Evolutionary conservation across 2,888 invertebrate species (phyloP).

Genomic region (Plebejus anna): DNA sequence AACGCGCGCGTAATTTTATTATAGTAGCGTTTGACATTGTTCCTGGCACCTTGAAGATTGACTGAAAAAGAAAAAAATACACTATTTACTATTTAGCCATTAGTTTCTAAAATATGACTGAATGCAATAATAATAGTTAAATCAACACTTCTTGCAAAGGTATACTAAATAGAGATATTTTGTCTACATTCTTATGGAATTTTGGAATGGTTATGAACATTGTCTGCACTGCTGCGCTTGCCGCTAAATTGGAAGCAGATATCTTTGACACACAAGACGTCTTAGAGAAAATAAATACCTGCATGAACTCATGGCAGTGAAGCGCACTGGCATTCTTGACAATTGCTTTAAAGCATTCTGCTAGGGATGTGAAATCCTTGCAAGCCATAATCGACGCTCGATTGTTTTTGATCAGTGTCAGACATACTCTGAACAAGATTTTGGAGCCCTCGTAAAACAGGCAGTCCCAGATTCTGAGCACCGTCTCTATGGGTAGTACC

Average conservation of each 20-base stretch:
- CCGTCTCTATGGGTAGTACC: constrained; percentile 96
- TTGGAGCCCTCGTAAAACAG: constrained; percentile 96
- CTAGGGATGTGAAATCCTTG: constrained; percentile 89
- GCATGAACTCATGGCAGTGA: constrained; percentile 94
- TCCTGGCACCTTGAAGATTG: constrained; percentile 90
- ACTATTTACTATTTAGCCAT: too few relatives aligned
- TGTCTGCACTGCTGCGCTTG: too few relatives aligned
- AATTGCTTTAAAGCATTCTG: constrained; percentile 90
- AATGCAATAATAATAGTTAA: too few relatives aligned
- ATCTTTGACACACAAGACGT: background rate
- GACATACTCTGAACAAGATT: constrained; percentile 92
- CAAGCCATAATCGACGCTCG: constrained; percentile 85
- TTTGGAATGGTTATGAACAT: too few relatives aligned
- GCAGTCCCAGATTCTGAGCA: constrained; percentile 97
- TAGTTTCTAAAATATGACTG: too few relatives aligned
- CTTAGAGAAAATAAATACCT: constrained; percentile 72
- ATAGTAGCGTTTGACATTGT: constrained; percentile 85
- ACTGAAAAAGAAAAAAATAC: constrained; percentile 74
- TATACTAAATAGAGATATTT: too few relatives aligned
- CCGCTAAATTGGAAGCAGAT: too few relatives aligned
- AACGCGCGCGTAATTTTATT: constrained; percentile 80
- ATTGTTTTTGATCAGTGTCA: constrained; percentile 89
- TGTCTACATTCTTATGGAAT: too few relatives aligned
- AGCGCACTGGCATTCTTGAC: constrained; percentile 88
- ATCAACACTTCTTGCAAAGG: too few relatives aligned